A percentile compares a stretch with the other conserved stretches of the same genome.
Conservation (phyloP, 2,797 vertebrate genomes). For the Cheirogaleus major region DNA sequence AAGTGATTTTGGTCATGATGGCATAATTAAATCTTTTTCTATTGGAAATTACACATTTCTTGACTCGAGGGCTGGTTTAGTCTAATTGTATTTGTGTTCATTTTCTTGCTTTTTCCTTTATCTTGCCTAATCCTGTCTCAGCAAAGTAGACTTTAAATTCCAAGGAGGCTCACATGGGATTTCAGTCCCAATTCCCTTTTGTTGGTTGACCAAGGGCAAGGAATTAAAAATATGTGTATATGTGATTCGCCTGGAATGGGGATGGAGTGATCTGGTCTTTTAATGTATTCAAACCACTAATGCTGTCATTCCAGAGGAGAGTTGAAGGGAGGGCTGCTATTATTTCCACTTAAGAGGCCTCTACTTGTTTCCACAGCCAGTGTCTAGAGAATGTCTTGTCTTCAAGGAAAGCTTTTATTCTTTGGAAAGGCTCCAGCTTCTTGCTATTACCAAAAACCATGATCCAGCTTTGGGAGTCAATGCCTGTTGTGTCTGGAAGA, state of each 20-base stretch:
- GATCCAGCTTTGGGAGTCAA: not conserved
- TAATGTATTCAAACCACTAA: slow-evolving; percentile 55
- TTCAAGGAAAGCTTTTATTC: slow-evolving; percentile 69
- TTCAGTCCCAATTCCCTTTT: slow-evolving; percentile 44
- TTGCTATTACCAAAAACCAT: slow-evolving; percentile 44
- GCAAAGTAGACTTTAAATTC: slow-evolving; percentile 65
- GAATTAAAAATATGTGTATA: slow-evolving; percentile 52
- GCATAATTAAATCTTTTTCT: slow-evolving; percentile 71
- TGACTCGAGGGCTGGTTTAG: slow-evolving; percentile 48
- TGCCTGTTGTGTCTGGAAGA: not conserved
- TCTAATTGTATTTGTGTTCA: slow-evolving; percentile 71
- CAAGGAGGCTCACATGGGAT: slow-evolving; percentile 50
- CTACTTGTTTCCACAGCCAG: slow-evolving; percentile 26
- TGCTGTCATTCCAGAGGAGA: slow-evolving; percentile 30
- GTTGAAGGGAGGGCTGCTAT: slow-evolving; percentile 5
- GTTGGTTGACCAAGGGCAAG: slow-evolving; percentile 36
- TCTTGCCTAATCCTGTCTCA: slow-evolving; percentile 65
- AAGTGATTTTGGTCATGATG: slow-evolving; percentile 69
- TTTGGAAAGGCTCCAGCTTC: slow-evolving; percentile 54
- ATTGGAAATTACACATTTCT: slow-evolving; percentile 71
- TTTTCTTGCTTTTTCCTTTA: slow-evolving; percentile 72
- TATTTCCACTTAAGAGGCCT: slow-evolving; percentile 46
- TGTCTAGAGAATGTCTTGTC: slow-evolving; percentile 55
- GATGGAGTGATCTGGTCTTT: slow-evolving; percentile 5
- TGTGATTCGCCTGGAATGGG: not conserved